Evolutionary conservation across 2,888 invertebrate genomes (phyloP), one percentile per base, ranked within the genome.

Genomic region (Machimus atricapillus): DNA sequence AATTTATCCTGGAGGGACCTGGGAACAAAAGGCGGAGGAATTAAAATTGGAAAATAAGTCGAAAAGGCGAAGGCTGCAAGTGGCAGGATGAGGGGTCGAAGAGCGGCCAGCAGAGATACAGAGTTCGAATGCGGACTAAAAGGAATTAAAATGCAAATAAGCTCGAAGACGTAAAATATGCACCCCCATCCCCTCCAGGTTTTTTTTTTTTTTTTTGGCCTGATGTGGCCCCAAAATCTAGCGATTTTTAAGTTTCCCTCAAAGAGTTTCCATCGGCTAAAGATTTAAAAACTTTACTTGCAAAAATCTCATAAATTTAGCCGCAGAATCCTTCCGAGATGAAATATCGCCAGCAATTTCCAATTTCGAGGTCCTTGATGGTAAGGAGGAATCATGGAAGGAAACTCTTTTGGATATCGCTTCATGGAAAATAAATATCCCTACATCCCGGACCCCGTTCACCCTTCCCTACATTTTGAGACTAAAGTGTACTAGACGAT

Each of bases 61-160:
- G 83, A 23, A 73, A 83, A 83, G 73, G 5, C 12, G 16, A 40
- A 19, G 8, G 66, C 23, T 66, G 66, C 23, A 66, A 27, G 66
- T 27, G 66, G 66, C 66, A 27, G 27, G 12, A 66, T 23, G 27
- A 12, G 37, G 56, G 31, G 12, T n/a, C 40, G 52, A 31, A 9
- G 1, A 27, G 66, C 66, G 27, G 81, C 27, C 34, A 56, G 5
- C 31, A 56, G 56, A 56, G 40, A 27, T 52, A 16, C 34, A n/a
- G 81, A 7, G 66, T 27, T 66, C 66, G 23, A 66, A 66, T 66
- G 66, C 66, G 66, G 19, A n/a, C 40, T 66, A 40, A 83, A 83
- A 83, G 14, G 83, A 83, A 83, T 83, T 83, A 83, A 83, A 83
- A 83, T 83, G 83, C 83, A 83, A 83, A 83, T 83, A 83, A 83